phyloP scores from a whole-genome alignment of 1,140 invertebrate genomes.

The Drosophila sp. region DNA sequence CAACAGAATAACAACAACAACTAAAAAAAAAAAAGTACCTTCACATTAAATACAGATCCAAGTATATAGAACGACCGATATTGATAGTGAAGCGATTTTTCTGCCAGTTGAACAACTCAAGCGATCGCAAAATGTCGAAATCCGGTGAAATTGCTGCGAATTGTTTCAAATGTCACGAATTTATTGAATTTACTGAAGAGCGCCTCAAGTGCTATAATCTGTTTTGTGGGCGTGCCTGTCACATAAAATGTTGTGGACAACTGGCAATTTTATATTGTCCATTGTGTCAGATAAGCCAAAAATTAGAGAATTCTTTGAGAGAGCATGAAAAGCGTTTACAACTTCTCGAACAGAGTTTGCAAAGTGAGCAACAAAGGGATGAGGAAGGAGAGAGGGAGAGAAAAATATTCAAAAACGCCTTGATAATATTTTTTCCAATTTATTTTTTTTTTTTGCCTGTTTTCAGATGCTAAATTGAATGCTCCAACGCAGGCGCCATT shows the following conservation, averaged over 20 bases:
- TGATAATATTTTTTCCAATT: neutral
- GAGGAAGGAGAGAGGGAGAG: constrained; percentile 29
- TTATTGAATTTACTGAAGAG: constrained; percentile 10
- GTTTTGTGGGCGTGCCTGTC: constrained; percentile 13
- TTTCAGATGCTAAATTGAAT: constrained; percentile 50
- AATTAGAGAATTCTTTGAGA: constrained; percentile 38
- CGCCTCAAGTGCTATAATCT: constrained; percentile 36
- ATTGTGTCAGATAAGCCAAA: constrained; percentile 34
- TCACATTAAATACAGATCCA: neutral
- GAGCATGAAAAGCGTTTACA: constrained; percentile 63
- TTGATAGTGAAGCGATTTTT: constrained; percentile 23
- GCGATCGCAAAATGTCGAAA: constrained; percentile 49
- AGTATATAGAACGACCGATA: neutral
- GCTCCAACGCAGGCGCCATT: constrained; percentile 38
- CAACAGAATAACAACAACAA: neutral
- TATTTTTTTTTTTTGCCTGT: neutral
- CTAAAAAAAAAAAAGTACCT: constrained; percentile 53
- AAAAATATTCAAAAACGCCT: neutral
- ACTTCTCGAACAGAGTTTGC: constrained; percentile 40
- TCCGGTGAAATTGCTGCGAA: constrained; percentile 21
- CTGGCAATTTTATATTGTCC: constrained; percentile 39
- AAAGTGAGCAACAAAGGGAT: constrained; percentile 39
- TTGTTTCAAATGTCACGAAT: constrained; percentile 47
- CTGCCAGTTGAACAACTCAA: constrained; percentile 42
- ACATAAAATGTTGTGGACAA: constrained; percentile 11